These are phyloP conservation scores for Oryzias javanicus DNA, from an alignment of 2,113 vertebrate species.

Conservation along the genomic window DNA sequence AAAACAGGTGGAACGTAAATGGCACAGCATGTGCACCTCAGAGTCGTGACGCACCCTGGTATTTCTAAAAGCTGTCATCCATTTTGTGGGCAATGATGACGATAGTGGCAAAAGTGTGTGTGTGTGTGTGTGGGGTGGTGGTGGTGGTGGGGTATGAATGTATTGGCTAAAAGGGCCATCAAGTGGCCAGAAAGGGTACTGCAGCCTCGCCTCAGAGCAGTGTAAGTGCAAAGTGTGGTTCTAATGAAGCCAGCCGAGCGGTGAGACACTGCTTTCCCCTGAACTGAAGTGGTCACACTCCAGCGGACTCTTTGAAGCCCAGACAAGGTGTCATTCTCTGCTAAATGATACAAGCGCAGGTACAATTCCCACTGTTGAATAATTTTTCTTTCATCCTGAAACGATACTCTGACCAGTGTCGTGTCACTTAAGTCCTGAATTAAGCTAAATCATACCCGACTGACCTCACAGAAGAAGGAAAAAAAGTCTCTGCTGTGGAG, in stretches of 20 bases:
- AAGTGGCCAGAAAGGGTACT: conserved; percentile 62
- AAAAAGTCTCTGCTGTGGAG: conserved; percentile 26
- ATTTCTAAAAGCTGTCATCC: conserved; percentile 80
- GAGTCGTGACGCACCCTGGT: conserved; percentile 77
- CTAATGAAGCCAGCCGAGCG: conserved; percentile 27
- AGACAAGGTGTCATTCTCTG: conserved; percentile 30
- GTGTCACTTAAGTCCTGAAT: conserved; percentile 26
- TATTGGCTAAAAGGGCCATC: conserved; percentile 72
- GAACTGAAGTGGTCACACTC: conserved; percentile 39
- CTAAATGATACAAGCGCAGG: conserved; percentile 10
- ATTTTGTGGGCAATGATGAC: conserved; percentile 79
- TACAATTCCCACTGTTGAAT: not conserved
- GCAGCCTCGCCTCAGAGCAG: conserved; percentile 8
- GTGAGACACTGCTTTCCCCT: conserved; percentile 43
- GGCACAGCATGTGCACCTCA: conserved; percentile 72
- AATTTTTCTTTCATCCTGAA: conserved; percentile 12
- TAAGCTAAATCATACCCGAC: conserved; percentile 45
- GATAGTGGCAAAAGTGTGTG: conserved; percentile 44
- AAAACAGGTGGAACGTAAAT: conserved; percentile 77
- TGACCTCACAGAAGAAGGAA: conserved; percentile 24
- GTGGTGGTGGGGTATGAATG: conserved; percentile 33
- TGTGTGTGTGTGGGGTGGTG: not conserved
- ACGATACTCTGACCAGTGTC: conserved; percentile 21
- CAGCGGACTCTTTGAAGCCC: conserved; percentile 40
- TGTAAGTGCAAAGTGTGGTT: not conserved